Evolutionary conservation across 2,888 invertebrate species (phyloP), one percentile per base, ranked within the genome.

Genomic region (Drosophila engyochracea): DNA sequence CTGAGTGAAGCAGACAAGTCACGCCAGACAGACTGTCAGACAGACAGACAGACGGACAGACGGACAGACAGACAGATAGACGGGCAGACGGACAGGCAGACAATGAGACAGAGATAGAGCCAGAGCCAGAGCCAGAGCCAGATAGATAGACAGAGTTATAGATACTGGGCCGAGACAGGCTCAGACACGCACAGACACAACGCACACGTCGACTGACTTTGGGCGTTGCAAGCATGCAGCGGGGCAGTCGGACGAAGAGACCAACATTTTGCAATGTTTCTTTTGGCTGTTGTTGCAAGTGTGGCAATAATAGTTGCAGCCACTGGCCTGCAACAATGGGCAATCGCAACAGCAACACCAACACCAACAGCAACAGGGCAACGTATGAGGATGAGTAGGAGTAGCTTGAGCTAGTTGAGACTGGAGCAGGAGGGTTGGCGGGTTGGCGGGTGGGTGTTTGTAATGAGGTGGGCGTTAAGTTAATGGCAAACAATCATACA

Each of bases 171-270:
- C 69, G 69, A 73, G 77, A 79, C 72, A 73, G 57, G 28, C 51
- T n/a, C 22, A 78, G 70, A 67, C 79, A 82, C 71, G 81, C 78
- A 78, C 81, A 76, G 81, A 75, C 79, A 76, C 68, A 57, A 76
- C 70, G 74, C 79, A 76, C 74, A 57, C 57, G 57, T 28, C 33
- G 53, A 22, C n/a, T 65, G 75, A 70, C 66, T 60, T 74, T 79
- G 76, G 76, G 76, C 76, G 76, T 79, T 79, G 79, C 79, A 78
- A 33, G 60, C 60, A 28, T 19, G 33, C 54, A 22, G 31, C 57
- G 37, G 37, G 44, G 47, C 55, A 30, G 51, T 33, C 39, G 30
- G 9, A 33, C 44, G 14, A 22, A 16, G 14, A 35, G 60, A 41
- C 64, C 74, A 79, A 68, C 78, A 65, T 79, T 78, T 81, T 79